These are phyloP conservation scores for Baccha elongata DNA, from an alignment of 2,888 invertebrate genomes.

Conservation along the genomic window DNA sequence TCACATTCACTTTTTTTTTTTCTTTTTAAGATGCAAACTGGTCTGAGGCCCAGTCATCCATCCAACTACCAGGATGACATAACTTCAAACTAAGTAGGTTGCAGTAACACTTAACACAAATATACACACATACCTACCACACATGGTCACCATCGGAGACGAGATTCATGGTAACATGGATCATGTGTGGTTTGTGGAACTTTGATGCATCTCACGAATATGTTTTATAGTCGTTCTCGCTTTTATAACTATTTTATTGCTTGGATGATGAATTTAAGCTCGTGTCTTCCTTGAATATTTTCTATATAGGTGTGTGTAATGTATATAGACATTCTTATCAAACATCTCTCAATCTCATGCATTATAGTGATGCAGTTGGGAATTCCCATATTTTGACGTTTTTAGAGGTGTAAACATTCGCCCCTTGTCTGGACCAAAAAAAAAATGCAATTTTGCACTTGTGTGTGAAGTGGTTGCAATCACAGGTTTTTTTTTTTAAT, in stretches of 20 bases:
- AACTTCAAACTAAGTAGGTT: constrained; percentile 60
- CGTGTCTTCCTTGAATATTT: constrained; percentile 10
- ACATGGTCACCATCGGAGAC: constrained; percentile 25
- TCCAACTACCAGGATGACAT: constrained; percentile 58
- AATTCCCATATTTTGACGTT: constrained; percentile 43
- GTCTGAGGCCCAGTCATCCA: constrained; percentile 55
- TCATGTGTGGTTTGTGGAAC: background rate
- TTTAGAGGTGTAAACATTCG: background rate
- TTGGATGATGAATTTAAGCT: background rate
- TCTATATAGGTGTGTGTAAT: background rate
- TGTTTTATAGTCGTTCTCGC: constrained; percentile 37
- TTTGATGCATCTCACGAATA: constrained; percentile 34
- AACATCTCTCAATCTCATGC: constrained; percentile 2
- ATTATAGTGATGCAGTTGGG: constrained; percentile 14
- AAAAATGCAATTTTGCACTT: constrained; percentile 21
- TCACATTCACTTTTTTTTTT: constrained; percentile 55
- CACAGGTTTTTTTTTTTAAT: background rate
- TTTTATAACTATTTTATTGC: constrained; percentile 14
- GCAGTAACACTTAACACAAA: constrained; percentile 47
- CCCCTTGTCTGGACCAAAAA: background rate
- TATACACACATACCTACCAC: background rate
- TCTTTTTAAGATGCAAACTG: constrained; percentile 42
- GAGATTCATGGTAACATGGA: background rate
- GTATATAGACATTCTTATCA: constrained; percentile 15
- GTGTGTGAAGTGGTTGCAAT: constrained; percentile 9